Evolutionary conservation across 2,113 vertebrate species (phyloP).

Genomic region (Aptenodytes patagonicus): DNA sequence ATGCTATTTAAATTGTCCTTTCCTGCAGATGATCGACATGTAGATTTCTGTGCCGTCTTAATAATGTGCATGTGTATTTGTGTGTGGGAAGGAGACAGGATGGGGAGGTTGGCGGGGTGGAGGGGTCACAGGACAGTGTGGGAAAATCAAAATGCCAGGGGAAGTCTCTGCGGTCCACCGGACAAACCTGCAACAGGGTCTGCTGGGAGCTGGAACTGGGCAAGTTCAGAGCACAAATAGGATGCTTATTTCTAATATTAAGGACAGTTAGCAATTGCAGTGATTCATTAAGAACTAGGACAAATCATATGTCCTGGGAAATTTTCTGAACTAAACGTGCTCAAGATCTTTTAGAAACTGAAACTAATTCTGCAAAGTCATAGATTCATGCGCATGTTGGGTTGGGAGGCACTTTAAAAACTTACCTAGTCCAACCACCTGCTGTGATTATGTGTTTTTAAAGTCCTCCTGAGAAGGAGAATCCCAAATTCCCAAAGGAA

Average conservation of each 20-base stretch:
- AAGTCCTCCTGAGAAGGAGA: neutral
- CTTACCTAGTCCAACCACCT: neutral
- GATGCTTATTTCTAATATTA: neutral
- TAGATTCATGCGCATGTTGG: accelerated
- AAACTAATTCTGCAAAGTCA: neutral
- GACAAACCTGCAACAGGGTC: neutral
- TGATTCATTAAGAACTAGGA: neutral
- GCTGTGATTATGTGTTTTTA: neutral
- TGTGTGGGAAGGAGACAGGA: neutral
- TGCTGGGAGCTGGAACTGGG: neutral
- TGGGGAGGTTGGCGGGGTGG: neutral
- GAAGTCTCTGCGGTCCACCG: neutral
- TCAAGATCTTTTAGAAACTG: neutral
- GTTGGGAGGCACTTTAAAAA: neutral
- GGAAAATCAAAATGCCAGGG: neutral
- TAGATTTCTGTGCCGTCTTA: neutral
- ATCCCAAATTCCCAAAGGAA: neutral
- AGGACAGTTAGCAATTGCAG: neutral
- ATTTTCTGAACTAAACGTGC: neutral
- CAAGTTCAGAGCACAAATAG: neutral
- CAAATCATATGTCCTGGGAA: neutral
- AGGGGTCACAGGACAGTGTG: neutral
- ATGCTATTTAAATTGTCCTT: neutral
- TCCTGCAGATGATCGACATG: neutral
- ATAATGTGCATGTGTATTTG: neutral